Base-by-base conservation (phyloP, 2,888 invertebrate species). In the Parthenolecanium corni region DNA sequence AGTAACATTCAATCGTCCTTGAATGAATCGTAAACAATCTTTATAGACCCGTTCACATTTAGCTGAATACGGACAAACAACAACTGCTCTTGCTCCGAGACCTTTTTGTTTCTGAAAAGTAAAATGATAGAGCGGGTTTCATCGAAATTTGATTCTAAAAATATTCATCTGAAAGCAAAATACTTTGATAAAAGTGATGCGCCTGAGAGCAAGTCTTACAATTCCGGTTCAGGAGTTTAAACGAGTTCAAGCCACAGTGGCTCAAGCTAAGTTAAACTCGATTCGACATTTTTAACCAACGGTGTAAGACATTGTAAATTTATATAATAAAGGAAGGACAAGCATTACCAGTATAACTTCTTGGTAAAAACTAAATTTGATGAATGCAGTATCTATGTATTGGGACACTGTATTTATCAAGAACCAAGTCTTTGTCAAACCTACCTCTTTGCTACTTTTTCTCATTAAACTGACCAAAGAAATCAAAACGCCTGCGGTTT, bases 11-110 rank as follows among this genome's bases (percentile, higher is more conserved):
- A 21, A 9, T 21, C 21, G 20, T 6, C 49, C 49, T 11, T 20
- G 14, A 21, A 49, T 49, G 20, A 61, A 4, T 25, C 23, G 36
- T 14, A n/a, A 14, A 23, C 61, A 61, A 11, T 23, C 21, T 9
- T 24, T 31, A 9, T 49, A n/a, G 2, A 61, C 23, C 1, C 11
- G 5, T 51, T 61, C 61, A 24, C 61, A 61, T 4, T 24, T 31
- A 6, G 51, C 47, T 18, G 61, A 49, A 40, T 61, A 61, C 23
- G 61, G 61, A 9, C 36, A 49, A 2, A 61, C 16, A 11, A 51
- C 36, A n/a, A 61, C 16, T 5, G 61, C 46, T 51, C 51, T 12
- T 5, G 61, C 49, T 49, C 61, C 47, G 16, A 49, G 23, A 2
- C 61, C 61, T 31, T 4, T 31, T 31, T 31, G 31, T 31, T 31